These are phyloP conservation scores for Cryptus viduatorius DNA, from an alignment of 2,888 invertebrate genomes.

Conservation along the genomic window DNA sequence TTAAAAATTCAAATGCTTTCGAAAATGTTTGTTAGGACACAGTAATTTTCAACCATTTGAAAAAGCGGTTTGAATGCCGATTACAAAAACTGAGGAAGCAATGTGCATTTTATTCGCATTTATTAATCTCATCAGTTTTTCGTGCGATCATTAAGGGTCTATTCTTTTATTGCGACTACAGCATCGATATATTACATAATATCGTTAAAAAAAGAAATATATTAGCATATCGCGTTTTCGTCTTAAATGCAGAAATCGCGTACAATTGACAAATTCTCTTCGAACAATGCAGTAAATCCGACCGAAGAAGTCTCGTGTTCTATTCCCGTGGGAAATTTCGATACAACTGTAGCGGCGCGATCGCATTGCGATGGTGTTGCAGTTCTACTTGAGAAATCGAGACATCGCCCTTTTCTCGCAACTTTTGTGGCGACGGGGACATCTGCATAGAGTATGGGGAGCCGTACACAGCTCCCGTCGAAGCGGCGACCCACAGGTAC, in stretches of 20 bases:
- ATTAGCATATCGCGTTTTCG: background rate
- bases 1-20: too few species aligned
- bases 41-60: too few species aligned
- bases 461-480: constrained; percentile 34
- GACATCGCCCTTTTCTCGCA: constrained; percentile 52
- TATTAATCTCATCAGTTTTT: too few species aligned
- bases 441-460: background rate
- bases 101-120: too few species aligned
- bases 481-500: constrained; percentile 55
- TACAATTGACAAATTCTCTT: constrained; percentile 52
- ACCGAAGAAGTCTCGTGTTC: constrained; percentile 18
- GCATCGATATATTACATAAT: constrained; percentile 30
- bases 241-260: constrained; percentile 23
- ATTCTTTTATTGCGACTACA: too few species aligned
- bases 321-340: constrained; percentile 63
- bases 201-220: constrained; percentile 6
- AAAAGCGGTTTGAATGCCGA: too few species aligned
- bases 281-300: constrained; percentile 41
- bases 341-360: constrained; percentile 37
- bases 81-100: too few species aligned
- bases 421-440: constrained; percentile 14
- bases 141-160: too few species aligned
- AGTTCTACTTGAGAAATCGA: constrained; percentile 62
- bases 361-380: constrained; percentile 12
- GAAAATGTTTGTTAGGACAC: too few species aligned